Percentiles rank a stretch among this genome's conserved stretches.
phyloP scores from a whole-genome alignment of 2,888 invertebrate species.

The Eretmocerus hayati region DNA sequence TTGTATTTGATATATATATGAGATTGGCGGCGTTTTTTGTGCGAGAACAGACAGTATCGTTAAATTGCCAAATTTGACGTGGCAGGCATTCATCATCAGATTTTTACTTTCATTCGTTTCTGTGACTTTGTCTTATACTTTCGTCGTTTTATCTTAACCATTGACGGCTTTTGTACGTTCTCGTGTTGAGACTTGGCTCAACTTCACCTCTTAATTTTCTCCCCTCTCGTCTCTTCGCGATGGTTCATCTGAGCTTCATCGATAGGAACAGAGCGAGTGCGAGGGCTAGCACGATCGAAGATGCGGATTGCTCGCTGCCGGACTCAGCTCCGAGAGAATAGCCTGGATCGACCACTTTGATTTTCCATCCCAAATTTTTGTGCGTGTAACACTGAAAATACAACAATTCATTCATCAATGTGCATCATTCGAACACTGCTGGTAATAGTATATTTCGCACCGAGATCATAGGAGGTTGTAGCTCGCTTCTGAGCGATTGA shows the following conservation, averaged over 20 bases:
- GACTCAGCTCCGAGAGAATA: constrained; percentile 33
- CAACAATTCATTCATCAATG: no score
- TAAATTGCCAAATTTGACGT: no score
- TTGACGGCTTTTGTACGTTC: not conserved
- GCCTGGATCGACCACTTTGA: constrained; percentile 74
- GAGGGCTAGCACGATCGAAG: constrained; percentile 17
- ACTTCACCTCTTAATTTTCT: constrained; percentile 2
- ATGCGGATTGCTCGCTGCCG: constrained; percentile 13
- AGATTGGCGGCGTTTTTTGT: no score
- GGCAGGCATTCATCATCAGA: constrained; percentile 5
- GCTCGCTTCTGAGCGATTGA: no score
- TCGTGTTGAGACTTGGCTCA: no score
- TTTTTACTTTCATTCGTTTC: constrained; percentile 7
- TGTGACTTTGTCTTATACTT: not conserved
- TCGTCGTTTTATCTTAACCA: not conserved
- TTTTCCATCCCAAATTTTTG: constrained; percentile 88
- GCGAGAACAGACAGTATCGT: no score
- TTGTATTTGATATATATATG: no score
- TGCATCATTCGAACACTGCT: no score
- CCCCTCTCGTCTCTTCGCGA: not conserved
- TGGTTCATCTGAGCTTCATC: constrained; percentile 21
- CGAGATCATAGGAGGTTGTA: no score
- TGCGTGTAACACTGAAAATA: constrained; percentile 80
- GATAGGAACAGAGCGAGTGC: not conserved
- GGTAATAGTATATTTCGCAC: no score